phyloP scores from a whole-genome alignment of 2,113 vertebrate genomes.

The Geococcyx californianus region DNA sequence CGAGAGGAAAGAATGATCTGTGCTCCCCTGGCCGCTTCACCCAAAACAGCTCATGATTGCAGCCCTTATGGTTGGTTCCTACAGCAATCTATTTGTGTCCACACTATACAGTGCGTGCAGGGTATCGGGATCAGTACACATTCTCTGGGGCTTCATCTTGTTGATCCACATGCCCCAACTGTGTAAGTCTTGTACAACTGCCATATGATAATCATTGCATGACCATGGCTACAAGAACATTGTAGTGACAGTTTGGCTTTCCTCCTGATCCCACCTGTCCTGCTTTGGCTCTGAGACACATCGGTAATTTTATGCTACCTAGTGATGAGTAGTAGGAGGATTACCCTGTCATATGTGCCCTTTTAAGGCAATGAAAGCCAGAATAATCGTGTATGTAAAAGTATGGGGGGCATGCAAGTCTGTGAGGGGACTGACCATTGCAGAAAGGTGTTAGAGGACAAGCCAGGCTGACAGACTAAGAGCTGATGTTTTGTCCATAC shows the following conservation, averaged over 20 bases:
- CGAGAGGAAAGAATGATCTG: not conserved
- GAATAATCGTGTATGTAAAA: not conserved
- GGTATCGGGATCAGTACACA: not conserved
- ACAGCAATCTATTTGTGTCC: not conserved
- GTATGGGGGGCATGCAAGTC: not conserved
- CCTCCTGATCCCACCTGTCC: accelerated
- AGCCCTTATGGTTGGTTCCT: not conserved
- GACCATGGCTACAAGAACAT: not conserved
- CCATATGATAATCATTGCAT: not conserved
- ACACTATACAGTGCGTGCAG: accelerated
- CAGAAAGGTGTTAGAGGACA: not conserved
- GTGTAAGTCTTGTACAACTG: not conserved
- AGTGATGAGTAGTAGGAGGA: not conserved
- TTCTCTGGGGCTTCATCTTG: not conserved
- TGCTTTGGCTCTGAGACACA: not conserved
- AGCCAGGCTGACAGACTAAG: not conserved
- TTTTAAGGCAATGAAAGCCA: not conserved
- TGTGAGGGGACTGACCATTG: not conserved
- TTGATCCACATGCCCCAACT: too few relatives aligned
- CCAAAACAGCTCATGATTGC: not conserved
- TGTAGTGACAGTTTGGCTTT: not conserved
- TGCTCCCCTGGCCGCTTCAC: not conserved
- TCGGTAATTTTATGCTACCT: not conserved
- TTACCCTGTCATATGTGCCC: not conserved
- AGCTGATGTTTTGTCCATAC: not conserved